Percentiles rank a stretch among this genome's conserved stretches.
Evolutionary conservation across 2,888 invertebrate species (phyloP).

Genomic region (Parthenolecanium corni): DNA sequence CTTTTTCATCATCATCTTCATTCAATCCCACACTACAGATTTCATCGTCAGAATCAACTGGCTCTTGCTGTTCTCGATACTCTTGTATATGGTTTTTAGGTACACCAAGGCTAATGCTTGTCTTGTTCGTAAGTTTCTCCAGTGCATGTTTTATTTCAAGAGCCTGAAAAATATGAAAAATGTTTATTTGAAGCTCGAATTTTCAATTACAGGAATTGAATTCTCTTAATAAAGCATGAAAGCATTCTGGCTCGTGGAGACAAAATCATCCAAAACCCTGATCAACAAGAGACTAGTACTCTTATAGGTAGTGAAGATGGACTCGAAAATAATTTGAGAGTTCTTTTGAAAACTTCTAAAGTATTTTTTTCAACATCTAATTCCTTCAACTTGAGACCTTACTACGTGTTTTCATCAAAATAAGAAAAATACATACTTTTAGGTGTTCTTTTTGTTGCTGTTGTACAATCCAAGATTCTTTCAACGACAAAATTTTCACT

Average conservation of each 20-base stretch:
- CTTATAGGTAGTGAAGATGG: not conserved
- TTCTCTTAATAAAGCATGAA: too few species aligned
- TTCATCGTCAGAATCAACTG: conserved; percentile 12
- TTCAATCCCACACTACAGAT: not conserved
- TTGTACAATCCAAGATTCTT: conserved; percentile 25
- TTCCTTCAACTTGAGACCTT: too few species aligned
- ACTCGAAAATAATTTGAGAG: too few species aligned
- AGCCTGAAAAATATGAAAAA: conserved; percentile 36
- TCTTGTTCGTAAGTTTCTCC: conserved; percentile 40
- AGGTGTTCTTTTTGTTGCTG: conserved; percentile 14
- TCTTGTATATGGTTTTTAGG: not conserved
- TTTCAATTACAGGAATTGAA: not conserved
- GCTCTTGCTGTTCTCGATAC: conserved; percentile 20
- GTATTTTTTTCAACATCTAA: too few species aligned
- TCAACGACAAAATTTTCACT: conserved; percentile 14
- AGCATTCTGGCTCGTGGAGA: too few species aligned
- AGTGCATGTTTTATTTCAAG: conserved; percentile 48
- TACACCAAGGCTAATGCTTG: not conserved
- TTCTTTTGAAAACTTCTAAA: too few species aligned
- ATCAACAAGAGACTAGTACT: not conserved
- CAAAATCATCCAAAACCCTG: not conserved
- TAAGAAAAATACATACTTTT: conserved; percentile 22
- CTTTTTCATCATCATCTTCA: conserved; percentile 7
- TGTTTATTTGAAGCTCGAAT: not conserved
- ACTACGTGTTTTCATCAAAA: too few species aligned